Conservation (phyloP, 2,888 invertebrate genomes). For the Dione vanillae region DNA sequence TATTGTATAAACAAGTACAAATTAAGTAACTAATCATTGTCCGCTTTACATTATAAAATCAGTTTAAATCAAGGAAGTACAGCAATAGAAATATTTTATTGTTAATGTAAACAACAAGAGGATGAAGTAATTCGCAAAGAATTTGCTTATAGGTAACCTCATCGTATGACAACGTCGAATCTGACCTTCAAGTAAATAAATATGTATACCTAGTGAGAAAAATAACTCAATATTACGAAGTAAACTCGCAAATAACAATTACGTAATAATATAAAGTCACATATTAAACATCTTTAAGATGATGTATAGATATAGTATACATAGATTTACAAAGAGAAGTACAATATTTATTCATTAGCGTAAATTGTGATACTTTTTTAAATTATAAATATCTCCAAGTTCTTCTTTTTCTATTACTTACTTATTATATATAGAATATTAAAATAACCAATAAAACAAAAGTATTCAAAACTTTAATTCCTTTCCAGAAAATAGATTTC, state of each 20-base stretch:
- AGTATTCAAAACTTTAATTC: no score
- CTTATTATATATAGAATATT: no score
- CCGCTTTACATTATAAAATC: background rate
- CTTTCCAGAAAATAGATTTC: no score
- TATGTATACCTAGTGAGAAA: slow-evolving; percentile 50
- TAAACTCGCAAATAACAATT: background rate
- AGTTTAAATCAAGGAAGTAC: background rate
- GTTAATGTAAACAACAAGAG: slow-evolving; percentile 24
- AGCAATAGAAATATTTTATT: background rate
- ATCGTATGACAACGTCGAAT: slow-evolving; percentile 55
- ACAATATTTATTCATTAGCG: no score
- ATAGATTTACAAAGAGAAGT: no score
- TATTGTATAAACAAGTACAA: background rate
- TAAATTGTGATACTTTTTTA: no score
- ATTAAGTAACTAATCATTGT: background rate
- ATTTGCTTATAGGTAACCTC: slow-evolving; percentile 61
- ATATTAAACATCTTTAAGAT: background rate
- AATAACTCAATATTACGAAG: slow-evolving; percentile 37
- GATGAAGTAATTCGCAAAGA: slow-evolving; percentile 65
- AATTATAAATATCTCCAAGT: no score
- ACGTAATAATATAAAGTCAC: background rate
- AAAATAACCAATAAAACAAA: no score
- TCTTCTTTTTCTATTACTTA: no score
- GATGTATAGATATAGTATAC: no score
- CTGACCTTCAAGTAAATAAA: slow-evolving; percentile 62